Evolutionary conservation across 2,113 vertebrate genomes (phyloP).

Genomic region (Australoheros scitulus): DNA sequence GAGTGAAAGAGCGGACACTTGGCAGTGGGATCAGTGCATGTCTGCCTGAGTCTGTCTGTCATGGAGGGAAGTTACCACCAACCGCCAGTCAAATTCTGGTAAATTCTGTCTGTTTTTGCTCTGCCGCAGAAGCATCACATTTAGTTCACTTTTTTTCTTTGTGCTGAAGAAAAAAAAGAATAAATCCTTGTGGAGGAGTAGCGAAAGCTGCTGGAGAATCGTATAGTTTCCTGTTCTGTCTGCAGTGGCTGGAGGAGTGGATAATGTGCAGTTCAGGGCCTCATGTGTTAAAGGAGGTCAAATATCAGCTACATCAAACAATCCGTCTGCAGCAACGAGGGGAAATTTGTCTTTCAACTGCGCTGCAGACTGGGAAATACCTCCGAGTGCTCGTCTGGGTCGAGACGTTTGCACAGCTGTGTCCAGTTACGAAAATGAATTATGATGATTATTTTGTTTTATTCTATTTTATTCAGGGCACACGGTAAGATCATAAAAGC

Average conservation of each 20-base stretch:
- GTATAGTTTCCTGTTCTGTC: slow-evolving; percentile 54
- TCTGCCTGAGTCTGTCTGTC: slow-evolving; percentile 33
- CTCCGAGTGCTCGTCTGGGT: slow-evolving; percentile 36
- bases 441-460: slow-evolving; percentile 45
- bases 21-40: slow-evolving; percentile 33
- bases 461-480: slow-evolving; percentile 34
- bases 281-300: slow-evolving; percentile 23
- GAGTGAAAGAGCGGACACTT: slow-evolving; percentile 40
- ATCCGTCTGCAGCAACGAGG: background rate
- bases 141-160: background rate
- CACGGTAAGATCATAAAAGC: slow-evolving; percentile 42
- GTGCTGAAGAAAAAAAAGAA: background rate
- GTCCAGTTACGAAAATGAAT: slow-evolving; percentile 56
- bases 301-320: slow-evolving; percentile 54
- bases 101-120: slow-evolving; percentile 19
- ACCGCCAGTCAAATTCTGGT: slow-evolving; percentile 26
- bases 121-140: slow-evolving; percentile 9
- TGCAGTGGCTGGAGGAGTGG: slow-evolving; percentile 25
- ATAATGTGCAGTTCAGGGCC: slow-evolving; percentile 12
- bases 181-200: slow-evolving; percentile 7
- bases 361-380: slow-evolving; percentile 39
- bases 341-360: slow-evolving; percentile 43
- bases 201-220: slow-evolving; percentile 13
- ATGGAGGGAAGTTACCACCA: slow-evolving; percentile 30
- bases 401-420: slow-evolving; percentile 72